These are phyloP conservation scores for Archips xylosteana DNA, from an alignment of 2,888 invertebrate species.

Conservation along the genomic window DNA sequence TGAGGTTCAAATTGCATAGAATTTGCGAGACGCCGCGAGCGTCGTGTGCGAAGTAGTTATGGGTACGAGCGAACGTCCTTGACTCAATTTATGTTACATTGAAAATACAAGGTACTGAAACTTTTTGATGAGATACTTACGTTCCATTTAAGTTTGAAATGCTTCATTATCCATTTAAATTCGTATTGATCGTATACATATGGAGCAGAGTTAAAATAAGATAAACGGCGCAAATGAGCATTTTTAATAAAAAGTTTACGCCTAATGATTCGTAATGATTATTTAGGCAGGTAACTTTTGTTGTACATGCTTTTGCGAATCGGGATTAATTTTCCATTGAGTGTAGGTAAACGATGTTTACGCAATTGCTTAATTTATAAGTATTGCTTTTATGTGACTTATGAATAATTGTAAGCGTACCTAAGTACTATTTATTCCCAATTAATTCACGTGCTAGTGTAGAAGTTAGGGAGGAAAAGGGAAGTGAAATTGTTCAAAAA, in stretches of 20 bases:
- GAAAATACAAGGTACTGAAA: constrained; percentile 24
- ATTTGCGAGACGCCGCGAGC: constrained; percentile 58
- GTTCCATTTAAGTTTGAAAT: constrained; percentile 13
- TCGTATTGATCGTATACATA: background rate
- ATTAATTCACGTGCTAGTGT: too few relatives aligned
- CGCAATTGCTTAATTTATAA: background rate
- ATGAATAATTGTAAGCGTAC: too few relatives aligned
- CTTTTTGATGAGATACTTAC: constrained; percentile 33
- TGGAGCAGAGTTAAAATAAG: background rate
- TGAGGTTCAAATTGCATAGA: constrained; percentile 60
- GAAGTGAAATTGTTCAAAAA: too few relatives aligned
- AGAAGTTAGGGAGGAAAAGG: too few relatives aligned
- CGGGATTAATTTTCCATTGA: background rate
- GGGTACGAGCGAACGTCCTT: constrained; percentile 44
- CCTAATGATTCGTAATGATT: too few relatives aligned
- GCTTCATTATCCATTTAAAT: background rate
- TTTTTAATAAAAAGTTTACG: too few relatives aligned
- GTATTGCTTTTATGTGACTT: too few relatives aligned
- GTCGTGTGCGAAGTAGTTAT: constrained; percentile 49
- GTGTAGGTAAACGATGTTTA: background rate
- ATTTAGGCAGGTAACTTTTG: background rate
- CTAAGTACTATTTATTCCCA: too few relatives aligned
- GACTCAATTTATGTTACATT: constrained; percentile 42
- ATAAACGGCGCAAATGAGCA: too few relatives aligned
- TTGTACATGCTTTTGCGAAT: background rate